Conservation (phyloP, 2,888 invertebrate genomes). For the Lucinisca nassula region DNA sequence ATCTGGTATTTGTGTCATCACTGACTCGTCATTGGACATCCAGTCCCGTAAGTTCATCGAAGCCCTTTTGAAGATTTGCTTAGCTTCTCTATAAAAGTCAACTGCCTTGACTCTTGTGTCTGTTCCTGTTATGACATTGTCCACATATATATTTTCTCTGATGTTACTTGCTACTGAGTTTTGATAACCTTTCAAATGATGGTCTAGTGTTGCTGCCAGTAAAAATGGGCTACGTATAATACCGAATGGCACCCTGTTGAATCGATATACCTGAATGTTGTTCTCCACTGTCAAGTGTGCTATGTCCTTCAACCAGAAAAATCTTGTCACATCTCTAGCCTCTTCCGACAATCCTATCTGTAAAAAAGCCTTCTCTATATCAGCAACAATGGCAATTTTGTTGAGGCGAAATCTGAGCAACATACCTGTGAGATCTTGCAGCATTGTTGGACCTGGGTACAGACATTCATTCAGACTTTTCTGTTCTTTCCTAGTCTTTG, state of each 20-base stretch:
- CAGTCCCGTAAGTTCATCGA: constrained; percentile 35
- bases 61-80: neutral
- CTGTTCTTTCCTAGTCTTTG: constrained; percentile 1
- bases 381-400: neutral
- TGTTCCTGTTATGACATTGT: constrained; percentile 17
- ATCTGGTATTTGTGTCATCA: constrained; percentile 1
- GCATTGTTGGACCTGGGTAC: constrained; percentile 26
- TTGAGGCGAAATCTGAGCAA: neutral
- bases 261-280: constrained; percentile 36
- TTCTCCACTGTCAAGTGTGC: neutral
- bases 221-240: constrained; percentile 31
- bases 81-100: neutral
- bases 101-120: constrained; percentile 11
- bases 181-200: constrained; percentile 37
- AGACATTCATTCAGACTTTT: constrained; percentile 53
- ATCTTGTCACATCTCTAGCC: constrained; percentile 47
- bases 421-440: constrained; percentile 23
- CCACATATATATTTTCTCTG: constrained; percentile 23
- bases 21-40: neutral
- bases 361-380: constrained; percentile 30
- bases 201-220: constrained; percentile 36
- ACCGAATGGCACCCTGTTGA: constrained; percentile 42
- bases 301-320: constrained; percentile 48
- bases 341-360: constrained; percentile 38
- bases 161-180: constrained; percentile 1